These are phyloP conservation scores for Oryzaephilus surinamensis DNA, from an alignment of 1,140 invertebrate species.

Conservation along the genomic window DNA sequence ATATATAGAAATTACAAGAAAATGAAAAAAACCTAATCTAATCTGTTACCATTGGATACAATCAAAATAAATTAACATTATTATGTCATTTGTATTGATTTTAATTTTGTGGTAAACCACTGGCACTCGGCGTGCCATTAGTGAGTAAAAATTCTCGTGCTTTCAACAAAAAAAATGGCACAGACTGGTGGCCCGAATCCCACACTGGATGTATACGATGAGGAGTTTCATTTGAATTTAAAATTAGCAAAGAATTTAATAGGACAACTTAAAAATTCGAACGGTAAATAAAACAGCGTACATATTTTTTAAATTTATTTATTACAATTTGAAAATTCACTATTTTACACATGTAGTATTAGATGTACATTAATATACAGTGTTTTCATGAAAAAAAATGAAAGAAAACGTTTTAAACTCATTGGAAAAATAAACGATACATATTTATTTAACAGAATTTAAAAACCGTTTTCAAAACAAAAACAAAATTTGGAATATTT, in stretches of 20 bases:
- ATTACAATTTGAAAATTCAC: not conserved
- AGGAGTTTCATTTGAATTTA: conserved; percentile 34
- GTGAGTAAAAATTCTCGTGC: too few species aligned
- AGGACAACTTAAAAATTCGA: conserved; percentile 24
- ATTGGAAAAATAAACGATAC: not conserved
- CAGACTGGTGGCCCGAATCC: too few species aligned
- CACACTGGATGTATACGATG: conserved; percentile 33
- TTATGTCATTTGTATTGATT: too few species aligned
- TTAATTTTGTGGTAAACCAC: too few species aligned
- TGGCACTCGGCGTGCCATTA: too few species aligned
- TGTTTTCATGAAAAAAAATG: not conserved
- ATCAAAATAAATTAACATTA: too few species aligned
- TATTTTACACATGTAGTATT: not conserved
- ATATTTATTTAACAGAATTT: conserved; percentile 3
- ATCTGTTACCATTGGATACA: too few species aligned
- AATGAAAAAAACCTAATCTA: too few species aligned
- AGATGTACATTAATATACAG: not conserved
- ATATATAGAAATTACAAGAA: too few species aligned
- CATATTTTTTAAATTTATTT: not conserved
- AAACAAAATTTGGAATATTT: not conserved
- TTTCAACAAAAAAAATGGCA: too few species aligned
- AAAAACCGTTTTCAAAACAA: not conserved
- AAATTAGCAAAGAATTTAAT: conserved; percentile 32
- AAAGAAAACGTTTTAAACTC: not conserved
- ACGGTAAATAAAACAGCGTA: conserved; percentile 18